Base-by-base conservation (phyloP, 2,113 vertebrate species). In the Cebus imitator region DNA sequence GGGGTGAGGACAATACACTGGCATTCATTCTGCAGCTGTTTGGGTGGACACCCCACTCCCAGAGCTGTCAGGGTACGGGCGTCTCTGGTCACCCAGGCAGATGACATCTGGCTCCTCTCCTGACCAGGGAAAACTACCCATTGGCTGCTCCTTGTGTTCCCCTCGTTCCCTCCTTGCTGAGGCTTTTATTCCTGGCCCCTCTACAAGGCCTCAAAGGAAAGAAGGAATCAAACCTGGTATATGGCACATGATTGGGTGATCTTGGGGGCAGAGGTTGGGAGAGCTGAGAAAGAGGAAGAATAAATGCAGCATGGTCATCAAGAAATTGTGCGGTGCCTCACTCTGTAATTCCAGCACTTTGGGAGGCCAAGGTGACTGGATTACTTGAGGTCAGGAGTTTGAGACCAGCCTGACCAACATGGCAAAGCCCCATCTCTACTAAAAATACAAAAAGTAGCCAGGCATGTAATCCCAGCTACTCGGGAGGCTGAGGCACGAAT, bases 21-120 rank as follows among this genome's bases (percentile, higher is more conserved):
- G 35, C 43, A 18, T 20, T 70, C 78, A 13, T 82, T 80, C 75
- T 64, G 16, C 27, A 72, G 91, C 37, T 93, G 17, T 70, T n/a
- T 89, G 85, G 35, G 61, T 78, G 25, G 85, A 87, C 27, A 91
- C 14, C 8, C 18, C 40, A 48, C 23, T 68, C 45, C 58, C 21
- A 48, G 84, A 94, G 76, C 20, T 52, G 14, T 75, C 95, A 93
- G 91, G 72, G 40, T 64, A 57, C 50, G 4, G 64, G 12, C 30
- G 40, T 80, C 92, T 94, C 86, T 85, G n/a, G 73, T 66, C 82
- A 91, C 35, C 80, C 43, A 88, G 72, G n/a, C 43, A 97, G 83
- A 96, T n/a, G 78, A 66, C 61, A 90, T 68, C 80, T 72, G 87
- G 81, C 37, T 95, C 52, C 75, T 92, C 70, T 97, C 85, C 27